phyloP scores from a whole-genome alignment of 1,140 invertebrate genomes.

The Caenorhabditis elegans region DNA sequence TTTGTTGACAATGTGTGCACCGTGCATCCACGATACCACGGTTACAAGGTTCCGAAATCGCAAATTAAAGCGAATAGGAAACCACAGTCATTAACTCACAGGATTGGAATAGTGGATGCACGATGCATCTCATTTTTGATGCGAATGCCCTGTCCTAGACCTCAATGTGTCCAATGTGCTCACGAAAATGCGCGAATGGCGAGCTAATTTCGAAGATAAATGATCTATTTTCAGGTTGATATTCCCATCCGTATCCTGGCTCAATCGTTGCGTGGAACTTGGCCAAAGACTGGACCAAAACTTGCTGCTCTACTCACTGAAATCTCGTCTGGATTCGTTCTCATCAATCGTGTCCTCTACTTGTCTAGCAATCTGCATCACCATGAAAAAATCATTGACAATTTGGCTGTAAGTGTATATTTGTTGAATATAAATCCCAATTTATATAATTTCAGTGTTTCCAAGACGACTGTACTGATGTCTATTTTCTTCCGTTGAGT shows the following conservation, averaged over 20 bases:
- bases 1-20: no score
- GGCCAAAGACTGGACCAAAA: background rate
- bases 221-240: background rate
- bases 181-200: no score
- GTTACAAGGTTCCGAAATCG: no score
- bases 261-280: background rate
- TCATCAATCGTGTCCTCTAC: slow-evolving; percentile 9
- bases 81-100: no score
- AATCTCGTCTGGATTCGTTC: background rate
- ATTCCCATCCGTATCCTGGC: slow-evolving; percentile 7
- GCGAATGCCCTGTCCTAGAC: no score
- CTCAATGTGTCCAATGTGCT: no score
- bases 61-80: no score
- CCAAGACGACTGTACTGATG: slow-evolving; percentile 13
- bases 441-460: background rate
- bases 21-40: no score
- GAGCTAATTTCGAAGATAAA: no score
- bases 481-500: background rate
- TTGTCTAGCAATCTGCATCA: background rate
- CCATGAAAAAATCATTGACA: slow-evolving; percentile 24
- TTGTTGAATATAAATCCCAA: background rate
- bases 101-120: no score
- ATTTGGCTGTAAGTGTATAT: background rate
- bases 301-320: background rate
- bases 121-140: no score